Evolutionary conservation across 2,113 vertebrate species (phyloP).

Genomic region (Neotoma lepida): DNA sequence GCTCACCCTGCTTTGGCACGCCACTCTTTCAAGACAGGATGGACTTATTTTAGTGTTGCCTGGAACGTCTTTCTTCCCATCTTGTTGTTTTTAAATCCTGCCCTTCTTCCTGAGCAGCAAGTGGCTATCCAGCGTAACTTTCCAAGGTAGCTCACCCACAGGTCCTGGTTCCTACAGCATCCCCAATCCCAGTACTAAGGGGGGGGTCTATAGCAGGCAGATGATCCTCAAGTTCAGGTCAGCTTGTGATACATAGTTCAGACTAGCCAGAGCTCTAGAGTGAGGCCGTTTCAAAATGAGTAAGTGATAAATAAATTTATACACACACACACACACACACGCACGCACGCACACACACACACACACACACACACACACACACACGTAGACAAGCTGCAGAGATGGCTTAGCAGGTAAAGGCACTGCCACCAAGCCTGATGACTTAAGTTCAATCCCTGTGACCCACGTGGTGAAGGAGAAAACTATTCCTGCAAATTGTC

Average conservation of each 20-base stretch:
- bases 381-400: not conserved
- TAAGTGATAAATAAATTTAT: not conserved
- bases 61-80: slow-evolving; percentile 26
- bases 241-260: not conserved
- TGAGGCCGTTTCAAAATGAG: not conserved
- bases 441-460: not conserved
- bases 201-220: not conserved
- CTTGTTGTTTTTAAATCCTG: slow-evolving; percentile 51
- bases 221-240: not conserved
- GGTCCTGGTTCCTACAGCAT: not conserved
- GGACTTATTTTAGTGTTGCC: slow-evolving; percentile 65
- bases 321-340: too few relatives aligned
- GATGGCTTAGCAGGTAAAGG: not conserved
- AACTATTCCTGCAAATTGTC: not conserved
- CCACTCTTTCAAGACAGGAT: slow-evolving; percentile 61
- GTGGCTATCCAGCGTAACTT: not conserved
- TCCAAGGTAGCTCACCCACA: not conserved
- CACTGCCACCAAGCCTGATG: not conserved
- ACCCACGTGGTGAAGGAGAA: not conserved
- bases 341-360: too few relatives aligned
- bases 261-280: not conserved
- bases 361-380: too few relatives aligned
- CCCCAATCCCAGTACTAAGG: not conserved
- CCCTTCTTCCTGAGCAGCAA: not conserved
- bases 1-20: slow-evolving; percentile 62